Evolutionary conservation across 2,113 vertebrate species (phyloP), one percentile per base, ranked within the genome.

Genomic region (Oncorhynchus clarkii): DNA sequence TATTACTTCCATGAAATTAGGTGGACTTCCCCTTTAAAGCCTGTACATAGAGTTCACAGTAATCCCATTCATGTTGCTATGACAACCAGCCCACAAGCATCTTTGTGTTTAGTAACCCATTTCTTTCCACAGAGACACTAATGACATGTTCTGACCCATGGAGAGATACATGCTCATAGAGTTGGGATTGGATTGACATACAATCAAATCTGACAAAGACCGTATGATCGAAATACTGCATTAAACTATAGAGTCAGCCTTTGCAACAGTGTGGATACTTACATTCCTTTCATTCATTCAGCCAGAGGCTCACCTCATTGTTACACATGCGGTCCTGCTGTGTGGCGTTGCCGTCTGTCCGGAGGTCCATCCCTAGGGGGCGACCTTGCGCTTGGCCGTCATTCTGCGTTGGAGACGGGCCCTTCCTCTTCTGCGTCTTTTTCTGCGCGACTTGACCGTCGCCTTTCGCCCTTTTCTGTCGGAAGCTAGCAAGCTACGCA

Each of bases 371-470:
- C 34, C 83, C 89, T 93, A 93, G 57, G 78, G 77, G 64, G 34
- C 57, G 2, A 59, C 89, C 88, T 89, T 93, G 84, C 67, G 82
- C 26, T 62, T 91, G 9, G 79, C 71, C 0, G 81, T 89, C 90
- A 91, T 89, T 82, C 81, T 82, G 81, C 85, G 90, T 24, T 88
- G 82, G 82, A 91, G 73, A 31, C 90, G 84, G 72, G 86, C 91
- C 85, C 91, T 94, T 93, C 92, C 90, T 93, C 91, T 93, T 94
- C 89, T 45, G 54, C 89, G 92, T 88, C 92, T 93, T 93, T 92
- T 94, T 94, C 91, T 82, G 0, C 88, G 87, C 31, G 83, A 87
- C 84, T 86, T 88, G 67, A 85, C 89, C 12, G 89, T 89, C 49
- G 83, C 82, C 75, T 91, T 94, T 93, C 80, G 93, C 90, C 84